Evolutionary conservation across 2,113 vertebrate species (phyloP).

Genomic region (Pantherophis guttatus): DNA sequence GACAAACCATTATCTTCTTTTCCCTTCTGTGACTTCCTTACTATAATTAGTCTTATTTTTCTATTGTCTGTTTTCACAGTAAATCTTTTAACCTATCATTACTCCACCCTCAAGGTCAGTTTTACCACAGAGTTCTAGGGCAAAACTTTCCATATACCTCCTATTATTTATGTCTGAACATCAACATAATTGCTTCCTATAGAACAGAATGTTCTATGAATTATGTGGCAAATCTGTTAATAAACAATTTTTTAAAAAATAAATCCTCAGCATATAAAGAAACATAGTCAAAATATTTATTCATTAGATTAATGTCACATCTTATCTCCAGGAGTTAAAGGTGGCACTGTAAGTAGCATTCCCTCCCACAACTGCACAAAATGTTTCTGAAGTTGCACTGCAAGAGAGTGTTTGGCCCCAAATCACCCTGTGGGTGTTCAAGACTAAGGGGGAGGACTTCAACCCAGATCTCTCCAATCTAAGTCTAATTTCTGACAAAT

Average conservation of each 20-base stretch:
- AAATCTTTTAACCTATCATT: background rate
- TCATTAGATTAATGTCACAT: background rate
- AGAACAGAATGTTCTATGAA: background rate
- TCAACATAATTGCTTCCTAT: background rate
- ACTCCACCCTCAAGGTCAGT: background rate
- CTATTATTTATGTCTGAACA: background rate
- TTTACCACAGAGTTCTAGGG: background rate
- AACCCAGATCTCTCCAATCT: background rate
- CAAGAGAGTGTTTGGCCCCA: background rate
- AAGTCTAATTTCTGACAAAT: background rate
- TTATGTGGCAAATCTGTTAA: background rate
- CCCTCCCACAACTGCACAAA: background rate
- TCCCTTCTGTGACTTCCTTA: background rate
- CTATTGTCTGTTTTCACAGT: background rate
- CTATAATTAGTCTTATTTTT: background rate
- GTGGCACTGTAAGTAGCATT: background rate
- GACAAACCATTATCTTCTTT: background rate
- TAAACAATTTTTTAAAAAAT: background rate
- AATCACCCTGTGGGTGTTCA: background rate
- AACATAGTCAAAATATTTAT: background rate
- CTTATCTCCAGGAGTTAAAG: background rate
- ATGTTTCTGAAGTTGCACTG: background rate
- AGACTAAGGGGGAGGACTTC: background rate
- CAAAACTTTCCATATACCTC: background rate
- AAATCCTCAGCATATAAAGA: background rate